phyloP scores from a whole-genome alignment of 1,140 invertebrate species.

The Bombus confusus region DNA sequence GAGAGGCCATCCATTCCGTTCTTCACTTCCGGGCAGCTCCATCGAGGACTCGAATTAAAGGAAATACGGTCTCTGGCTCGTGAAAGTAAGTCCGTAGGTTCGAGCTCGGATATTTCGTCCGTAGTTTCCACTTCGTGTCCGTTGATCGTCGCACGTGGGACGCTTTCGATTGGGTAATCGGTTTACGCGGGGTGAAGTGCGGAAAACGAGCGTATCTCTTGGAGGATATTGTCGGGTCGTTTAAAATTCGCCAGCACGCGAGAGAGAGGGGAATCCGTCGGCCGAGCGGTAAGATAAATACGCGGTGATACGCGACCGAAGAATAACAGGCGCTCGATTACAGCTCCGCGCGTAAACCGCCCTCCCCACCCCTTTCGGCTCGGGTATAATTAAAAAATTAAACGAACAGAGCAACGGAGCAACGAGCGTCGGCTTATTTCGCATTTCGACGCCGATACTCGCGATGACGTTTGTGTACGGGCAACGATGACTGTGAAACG shows the following conservation, averaged over 20 bases:
- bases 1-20: not conserved
- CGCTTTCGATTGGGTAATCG: constrained; percentile 64
- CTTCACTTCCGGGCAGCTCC: not conserved
- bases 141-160: constrained; percentile 45
- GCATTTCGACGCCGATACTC: constrained; percentile 16
- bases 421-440: constrained; percentile 8
- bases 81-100: not conserved
- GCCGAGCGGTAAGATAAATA: constrained; percentile 51
- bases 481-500: constrained; percentile 22
- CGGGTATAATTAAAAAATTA: constrained; percentile 44
- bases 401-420: constrained; percentile 14
- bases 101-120: not conserved
- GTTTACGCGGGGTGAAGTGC: constrained; percentile 62
- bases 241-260: constrained; percentile 48
- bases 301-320: constrained; percentile 45
- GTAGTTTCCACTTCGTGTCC: constrained; percentile 28
- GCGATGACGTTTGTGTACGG: constrained; percentile 17
- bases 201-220: constrained; percentile 57
- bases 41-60: not conserved
- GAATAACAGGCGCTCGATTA: constrained; percentile 49
- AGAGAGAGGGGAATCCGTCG: constrained; percentile 10
- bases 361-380: not conserved
- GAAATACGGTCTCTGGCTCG: not conserved
- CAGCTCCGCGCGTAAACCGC: constrained; percentile 27
- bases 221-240: constrained; percentile 55